phyloP scores from a whole-genome alignment of 2,113 vertebrate species.

The Protomyctophum bolini region DNA sequence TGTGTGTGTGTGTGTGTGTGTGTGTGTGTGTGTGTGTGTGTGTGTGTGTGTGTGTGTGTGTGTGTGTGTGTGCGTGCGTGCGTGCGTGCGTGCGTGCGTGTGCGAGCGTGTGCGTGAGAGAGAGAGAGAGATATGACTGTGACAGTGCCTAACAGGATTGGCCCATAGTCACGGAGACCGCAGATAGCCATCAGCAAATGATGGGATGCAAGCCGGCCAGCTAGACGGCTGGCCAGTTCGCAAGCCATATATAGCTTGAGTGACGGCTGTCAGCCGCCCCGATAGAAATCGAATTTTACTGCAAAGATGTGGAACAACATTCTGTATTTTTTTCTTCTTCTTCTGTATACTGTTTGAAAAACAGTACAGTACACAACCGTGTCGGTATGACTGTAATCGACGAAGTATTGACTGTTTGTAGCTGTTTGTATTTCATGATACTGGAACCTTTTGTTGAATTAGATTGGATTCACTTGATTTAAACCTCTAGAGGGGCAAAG shows the following conservation, averaged over 20 bases:
- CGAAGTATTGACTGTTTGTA: not conserved
- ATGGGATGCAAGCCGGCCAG: conserved; percentile 78
- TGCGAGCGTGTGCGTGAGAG: not conserved
- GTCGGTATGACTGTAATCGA: not conserved
- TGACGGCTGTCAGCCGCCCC: conserved; percentile 83
- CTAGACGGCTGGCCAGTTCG: not conserved
- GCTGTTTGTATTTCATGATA: not conserved
- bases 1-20: not conserved
- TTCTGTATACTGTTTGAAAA: not conserved
- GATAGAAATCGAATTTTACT: not conserved
- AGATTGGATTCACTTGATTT: too few relatives aligned
- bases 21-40: not conserved
- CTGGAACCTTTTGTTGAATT: not conserved
- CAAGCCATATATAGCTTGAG: conserved; percentile 76
- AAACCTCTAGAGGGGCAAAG: too few relatives aligned
- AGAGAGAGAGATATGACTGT: conserved; percentile 72
- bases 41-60: conserved; percentile 43
- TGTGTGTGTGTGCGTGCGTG: conserved; percentile 4
- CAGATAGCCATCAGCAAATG: conserved; percentile 84
- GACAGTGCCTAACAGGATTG: conserved; percentile 87
- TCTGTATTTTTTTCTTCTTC: not conserved
- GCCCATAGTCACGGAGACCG: conserved; percentile 81
- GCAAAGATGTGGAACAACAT: not conserved
- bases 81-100: too few relatives aligned
- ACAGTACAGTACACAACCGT: not conserved